Base-by-base conservation (phyloP, 2,888 invertebrate species). In the Dendrolimus pini region DNA sequence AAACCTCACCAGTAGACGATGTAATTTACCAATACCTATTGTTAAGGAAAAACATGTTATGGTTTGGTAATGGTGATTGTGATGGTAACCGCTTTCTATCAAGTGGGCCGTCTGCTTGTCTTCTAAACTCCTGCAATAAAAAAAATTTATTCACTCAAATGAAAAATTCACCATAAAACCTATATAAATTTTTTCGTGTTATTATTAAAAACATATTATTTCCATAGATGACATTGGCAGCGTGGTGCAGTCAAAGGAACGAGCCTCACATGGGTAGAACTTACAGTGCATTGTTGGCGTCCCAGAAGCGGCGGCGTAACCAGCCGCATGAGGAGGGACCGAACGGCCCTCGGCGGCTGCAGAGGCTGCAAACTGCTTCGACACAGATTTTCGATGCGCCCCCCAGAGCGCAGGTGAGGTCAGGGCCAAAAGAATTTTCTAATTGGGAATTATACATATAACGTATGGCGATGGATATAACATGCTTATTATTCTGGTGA, bases 321-420 rank as follows among this genome's bases (percentile, higher is more conserved):
- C 56, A 78, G 60, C 57, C 78, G 61, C 42, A 75, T 62, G 54
- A 74, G 68, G 58, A 78, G 54, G 71, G 81, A 1, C 75, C 71
- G 8, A 69, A 72, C 2, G 74, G 77, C 41, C 71, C 82, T 1
- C 80, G 83, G 0, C 75, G 82, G 10, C 71, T 88, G 56, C 81
- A 79, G 57, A 71, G 87, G 0, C 76, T 85, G 1, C 85, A 85
- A n/a, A 86, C 87, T 7, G 88, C 85, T 55, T 83, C 86, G 56
- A 83, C 88, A 7, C 85, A 85, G 61, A 75, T 88, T 18, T 85
- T 77, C 62, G 89, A 87, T 66, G 83, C 83, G 66, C 84, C 83
- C 56, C 80, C 85, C 42, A 73, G 87, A 80, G 85, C 88, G 79
- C 86, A 90, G 89, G 89, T 90, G 86, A 89, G 89, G 89, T 89